These are phyloP conservation scores for Cheirogaleus major DNA, from an alignment of 2,797 vertebrate genomes.

Conservation along the genomic window DNA sequence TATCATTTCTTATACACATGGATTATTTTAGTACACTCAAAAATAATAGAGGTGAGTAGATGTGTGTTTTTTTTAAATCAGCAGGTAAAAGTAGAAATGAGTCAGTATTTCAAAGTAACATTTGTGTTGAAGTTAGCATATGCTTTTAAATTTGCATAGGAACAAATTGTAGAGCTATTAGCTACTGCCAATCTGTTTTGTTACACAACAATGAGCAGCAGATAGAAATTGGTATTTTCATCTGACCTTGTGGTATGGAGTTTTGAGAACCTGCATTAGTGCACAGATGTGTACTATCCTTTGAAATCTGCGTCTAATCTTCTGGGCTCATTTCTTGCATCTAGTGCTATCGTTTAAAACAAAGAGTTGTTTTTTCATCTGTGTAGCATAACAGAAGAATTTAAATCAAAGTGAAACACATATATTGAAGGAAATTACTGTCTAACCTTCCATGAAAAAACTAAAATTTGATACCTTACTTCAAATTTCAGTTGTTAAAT, in stretches of 20 bases:
- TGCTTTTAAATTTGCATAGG: constrained; percentile 26
- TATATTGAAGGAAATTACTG: constrained; percentile 32
- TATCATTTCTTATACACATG: not conserved
- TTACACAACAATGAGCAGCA: constrained; percentile 26
- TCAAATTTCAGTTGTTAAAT: constrained; percentile 40
- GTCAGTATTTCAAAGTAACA: not conserved
- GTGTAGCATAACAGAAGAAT: not conserved
- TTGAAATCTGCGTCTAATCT: constrained; percentile 10
- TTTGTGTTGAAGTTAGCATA: constrained; percentile 17
- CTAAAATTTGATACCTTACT: not conserved
- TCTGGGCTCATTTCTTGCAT: not conserved
- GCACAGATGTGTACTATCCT: not conserved
- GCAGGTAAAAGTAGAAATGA: not conserved
- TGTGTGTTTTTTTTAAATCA: not conserved
- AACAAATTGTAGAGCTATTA: constrained; percentile 29
- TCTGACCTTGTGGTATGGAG: not conserved
- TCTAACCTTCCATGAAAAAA: not conserved
- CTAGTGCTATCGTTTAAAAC: not conserved
- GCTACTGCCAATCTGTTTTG: not conserved
- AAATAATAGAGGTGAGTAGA: not conserved
- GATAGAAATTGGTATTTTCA: not conserved
- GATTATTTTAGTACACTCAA: not conserved
- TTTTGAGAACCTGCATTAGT: constrained; percentile 23
- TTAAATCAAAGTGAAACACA: constrained; percentile 27
- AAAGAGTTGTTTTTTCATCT: constrained; percentile 45